Evolutionary conservation across 1,140 invertebrate genomes (phyloP), one percentile per base, ranked within the genome.

Genomic region (Drosophila pruinosa): DNA sequence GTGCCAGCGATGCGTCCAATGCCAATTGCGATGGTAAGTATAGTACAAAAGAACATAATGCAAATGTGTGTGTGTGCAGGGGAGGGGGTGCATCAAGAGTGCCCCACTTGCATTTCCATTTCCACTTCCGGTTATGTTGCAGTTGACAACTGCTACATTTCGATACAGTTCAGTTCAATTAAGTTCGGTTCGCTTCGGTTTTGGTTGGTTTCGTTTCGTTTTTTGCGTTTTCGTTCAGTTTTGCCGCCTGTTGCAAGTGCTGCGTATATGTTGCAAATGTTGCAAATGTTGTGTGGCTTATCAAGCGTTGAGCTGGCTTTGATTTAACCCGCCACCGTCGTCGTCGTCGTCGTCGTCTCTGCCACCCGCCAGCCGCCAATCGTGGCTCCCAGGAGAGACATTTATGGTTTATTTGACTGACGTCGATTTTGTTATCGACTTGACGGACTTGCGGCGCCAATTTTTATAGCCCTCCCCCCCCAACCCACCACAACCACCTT

Each of bases 11-110:
- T 17, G 21, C 57, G 8, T 36, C 17, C 14, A 73, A 65, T 69
- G 62, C 62, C 24, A 45, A 58, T 22, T 85, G 89, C 56, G 92
- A 93, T 78, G 91, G 89, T 91, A 73, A 91, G 82, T 89, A 45
- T 36, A 24, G 17, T 26, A n/a, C 3, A 24, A 24, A 12, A 31
- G n/a, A 31, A 31, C 10, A 34, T 6, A 28, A 28, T 28, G 4
- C n/a, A 12, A 34, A 34, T 34, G 38, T 14, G 36, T 38, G 5
- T 38, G 21, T 61, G 14, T 38, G 57, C 12, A 38, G 36, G n/a
- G 8, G 2, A 41, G n/a, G n/a, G n/a, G n/a, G n/a, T n/a, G n/a
- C n/a, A n/a, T n/a, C n/a, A n/a, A n/a, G n/a, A n/a, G n/a, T n/a
- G n/a, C n/a, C n/a, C n/a, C n/a, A n/a, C n/a, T n/a, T n/a, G n/a